Percentiles rank a stretch among this genome's conserved stretches.
These are phyloP conservation scores for Pollenia angustigena DNA, from an alignment of 2,888 invertebrate genomes.

Conservation along the genomic window DNA sequence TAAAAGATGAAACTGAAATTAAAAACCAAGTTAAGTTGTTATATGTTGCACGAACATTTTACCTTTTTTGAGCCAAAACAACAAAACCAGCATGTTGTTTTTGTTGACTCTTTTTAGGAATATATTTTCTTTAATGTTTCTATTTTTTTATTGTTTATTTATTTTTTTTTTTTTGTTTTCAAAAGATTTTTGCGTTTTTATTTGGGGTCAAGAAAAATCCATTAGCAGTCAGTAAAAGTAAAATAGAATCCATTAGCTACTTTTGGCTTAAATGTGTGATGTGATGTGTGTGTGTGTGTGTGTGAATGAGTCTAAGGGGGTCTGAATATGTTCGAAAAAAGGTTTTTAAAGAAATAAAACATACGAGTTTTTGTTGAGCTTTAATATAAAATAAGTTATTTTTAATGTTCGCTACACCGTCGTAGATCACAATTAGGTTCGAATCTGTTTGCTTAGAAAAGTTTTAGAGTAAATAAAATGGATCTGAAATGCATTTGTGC, in stretches of 20 bases:
- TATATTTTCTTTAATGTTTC: constrained; percentile 8
- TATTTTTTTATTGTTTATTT: constrained; percentile 17
- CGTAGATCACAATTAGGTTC: too few species aligned
- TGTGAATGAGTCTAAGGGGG: not conserved
- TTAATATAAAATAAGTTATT: not conserved
- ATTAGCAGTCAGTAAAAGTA: constrained; percentile 83
- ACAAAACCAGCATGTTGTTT: not conserved
- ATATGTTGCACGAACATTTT: constrained; percentile 7
- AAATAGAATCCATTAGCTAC: constrained; percentile 84
- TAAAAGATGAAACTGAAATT: constrained; percentile 48
- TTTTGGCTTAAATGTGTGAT: constrained; percentile 56
- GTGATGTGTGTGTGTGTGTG: constrained; percentile 11
- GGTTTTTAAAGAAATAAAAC: constrained; percentile 29
- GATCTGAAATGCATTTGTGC: too few species aligned
- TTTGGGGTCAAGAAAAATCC: constrained; percentile 84
- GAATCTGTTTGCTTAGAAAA: too few species aligned
- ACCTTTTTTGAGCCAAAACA: constrained; percentile 35
- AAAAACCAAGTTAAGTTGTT: constrained; percentile 55
- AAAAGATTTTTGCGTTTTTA: constrained; percentile 75
- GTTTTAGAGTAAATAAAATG: too few species aligned
- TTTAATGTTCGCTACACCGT: not conserved
- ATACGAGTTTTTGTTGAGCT: not conserved
- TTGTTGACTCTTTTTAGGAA: not conserved
- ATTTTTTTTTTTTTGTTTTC: constrained; percentile 34
- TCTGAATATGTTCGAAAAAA: not conserved